Evolutionary conservation across 1,140 invertebrate genomes (phyloP).

Genomic region (Orius insidiosus): DNA sequence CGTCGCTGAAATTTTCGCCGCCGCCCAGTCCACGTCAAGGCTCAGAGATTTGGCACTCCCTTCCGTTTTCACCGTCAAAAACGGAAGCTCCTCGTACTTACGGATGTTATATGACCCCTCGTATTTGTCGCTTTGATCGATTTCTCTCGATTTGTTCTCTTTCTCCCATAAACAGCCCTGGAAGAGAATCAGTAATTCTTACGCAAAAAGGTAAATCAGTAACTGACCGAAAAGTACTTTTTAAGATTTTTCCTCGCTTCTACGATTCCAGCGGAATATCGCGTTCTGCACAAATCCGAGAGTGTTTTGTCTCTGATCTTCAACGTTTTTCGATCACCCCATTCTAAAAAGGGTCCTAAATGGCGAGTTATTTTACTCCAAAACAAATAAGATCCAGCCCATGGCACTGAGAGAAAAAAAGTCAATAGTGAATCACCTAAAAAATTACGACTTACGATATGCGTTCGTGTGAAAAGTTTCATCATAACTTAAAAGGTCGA

Average conservation of each 20-base stretch:
- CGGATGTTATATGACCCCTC: conserved; percentile 42
- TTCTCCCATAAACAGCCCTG: conserved; percentile 13
- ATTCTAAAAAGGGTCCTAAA: conserved; percentile 42
- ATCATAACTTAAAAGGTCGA: conserved; percentile 53
- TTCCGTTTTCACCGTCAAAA: conserved; percentile 33
- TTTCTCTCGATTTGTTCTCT: conserved; percentile 8
- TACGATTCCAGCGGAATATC: not conserved
- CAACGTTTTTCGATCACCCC: conserved; percentile 38
- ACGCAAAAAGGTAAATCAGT: not conserved
- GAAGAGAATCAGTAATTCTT: too few species aligned
- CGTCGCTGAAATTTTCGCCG: conserved; percentile 51
- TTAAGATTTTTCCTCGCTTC: conserved; percentile 9
- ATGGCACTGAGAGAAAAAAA: conserved; percentile 29
- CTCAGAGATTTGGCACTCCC: conserved; percentile 28
- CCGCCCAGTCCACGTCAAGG: conserved; percentile 51
- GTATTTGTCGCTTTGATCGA: conserved; percentile 12
- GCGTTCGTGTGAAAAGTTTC: conserved; percentile 40
- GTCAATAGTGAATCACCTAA: not conserved
- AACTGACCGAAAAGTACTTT: conserved; percentile 15
- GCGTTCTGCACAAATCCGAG: not conserved
- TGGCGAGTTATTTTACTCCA: conserved; percentile 46
- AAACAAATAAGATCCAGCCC: conserved; percentile 45
- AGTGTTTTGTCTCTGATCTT: conserved; percentile 31
- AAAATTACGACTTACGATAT: conserved; percentile 32
- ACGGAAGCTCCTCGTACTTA: conserved; percentile 66